A percentile compares a stretch with the other conserved stretches of the same genome.
Evolutionary conservation across 2,113 vertebrate species (phyloP).

Genomic region (Phyllopteryx taeniolatus): DNA sequence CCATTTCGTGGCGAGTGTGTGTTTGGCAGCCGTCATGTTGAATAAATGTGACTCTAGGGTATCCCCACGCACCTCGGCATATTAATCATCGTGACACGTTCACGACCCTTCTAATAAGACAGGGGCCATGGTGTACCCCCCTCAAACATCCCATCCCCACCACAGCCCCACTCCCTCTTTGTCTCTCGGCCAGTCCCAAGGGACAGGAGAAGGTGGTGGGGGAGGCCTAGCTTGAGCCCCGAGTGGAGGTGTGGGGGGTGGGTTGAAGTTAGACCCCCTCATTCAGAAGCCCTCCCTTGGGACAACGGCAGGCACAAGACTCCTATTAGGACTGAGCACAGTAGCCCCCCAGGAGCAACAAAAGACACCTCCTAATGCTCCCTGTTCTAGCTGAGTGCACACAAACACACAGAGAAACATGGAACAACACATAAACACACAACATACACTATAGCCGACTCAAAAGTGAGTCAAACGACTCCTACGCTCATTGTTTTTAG

Average conservation of each 20-base stretch:
- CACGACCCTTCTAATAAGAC: slow-evolving; percentile 84
- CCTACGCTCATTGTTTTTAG: slow-evolving; percentile 49
- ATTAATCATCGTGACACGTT: slow-evolving; percentile 85
- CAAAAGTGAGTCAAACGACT: slow-evolving; percentile 47
- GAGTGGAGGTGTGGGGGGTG: slow-evolving; percentile 44
- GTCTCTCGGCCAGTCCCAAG: slow-evolving; percentile 72
- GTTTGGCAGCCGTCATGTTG: slow-evolving; percentile 69
- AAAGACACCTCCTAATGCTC: slow-evolving; percentile 73
- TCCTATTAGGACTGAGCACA: slow-evolving; percentile 75
- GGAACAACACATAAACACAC: slow-evolving; percentile 47
- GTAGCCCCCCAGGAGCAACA: slow-evolving; percentile 76
- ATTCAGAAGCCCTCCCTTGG: slow-evolving; percentile 74
- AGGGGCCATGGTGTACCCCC: slow-evolving; percentile 75
- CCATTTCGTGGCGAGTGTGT: slow-evolving; percentile 73
- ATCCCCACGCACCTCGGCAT: slow-evolving; percentile 79
- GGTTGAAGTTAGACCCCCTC: slow-evolving; percentile 73
- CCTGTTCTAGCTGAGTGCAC: slow-evolving; percentile 64
- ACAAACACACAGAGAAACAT: slow-evolving; percentile 51
- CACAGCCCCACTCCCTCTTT: slow-evolving; percentile 75
- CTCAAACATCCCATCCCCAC: slow-evolving; percentile 71
- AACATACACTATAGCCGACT: slow-evolving; percentile 29
- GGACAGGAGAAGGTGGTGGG: slow-evolving; percentile 67
- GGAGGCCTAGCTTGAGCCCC: slow-evolving; percentile 61
- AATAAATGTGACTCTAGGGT: slow-evolving; percentile 81
- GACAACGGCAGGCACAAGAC: slow-evolving; percentile 78